phyloP scores from a whole-genome alignment of 2,113 vertebrate genomes.

The Ciconia boyciana region DNA sequence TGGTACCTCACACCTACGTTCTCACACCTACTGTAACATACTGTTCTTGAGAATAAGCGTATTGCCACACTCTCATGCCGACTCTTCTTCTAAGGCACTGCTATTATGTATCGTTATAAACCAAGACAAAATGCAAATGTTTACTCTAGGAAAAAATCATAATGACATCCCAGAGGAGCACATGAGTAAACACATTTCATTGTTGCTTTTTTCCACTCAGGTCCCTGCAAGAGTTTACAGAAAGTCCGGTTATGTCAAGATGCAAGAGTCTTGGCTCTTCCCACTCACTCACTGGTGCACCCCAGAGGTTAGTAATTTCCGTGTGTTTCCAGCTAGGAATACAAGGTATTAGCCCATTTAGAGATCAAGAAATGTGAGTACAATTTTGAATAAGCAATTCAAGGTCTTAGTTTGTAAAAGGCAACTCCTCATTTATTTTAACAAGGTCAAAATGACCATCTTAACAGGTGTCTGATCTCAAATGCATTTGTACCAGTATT shows the following conservation, averaged over 20 bases:
- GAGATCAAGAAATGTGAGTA: background rate
- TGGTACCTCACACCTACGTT: constrained; percentile 73
- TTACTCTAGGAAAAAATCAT: constrained; percentile 39
- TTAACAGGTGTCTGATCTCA: background rate
- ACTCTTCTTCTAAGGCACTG: constrained; percentile 6
- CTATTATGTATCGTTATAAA: constrained; percentile 24
- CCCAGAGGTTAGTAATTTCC: constrained; percentile 68
- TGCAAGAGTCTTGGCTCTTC: constrained; percentile 71
- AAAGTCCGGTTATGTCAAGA: constrained; percentile 64
- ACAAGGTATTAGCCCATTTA: background rate
- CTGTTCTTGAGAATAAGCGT: constrained; percentile 29
- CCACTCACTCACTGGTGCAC: constrained; percentile 17
- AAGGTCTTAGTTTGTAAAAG: background rate
- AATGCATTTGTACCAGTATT: background rate
- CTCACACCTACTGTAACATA: constrained; percentile 70
- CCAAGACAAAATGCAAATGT: constrained; percentile 46
- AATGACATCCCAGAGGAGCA: background rate
- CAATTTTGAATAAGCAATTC: background rate
- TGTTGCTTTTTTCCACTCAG: constrained; percentile 45
- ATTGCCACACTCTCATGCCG: background rate
- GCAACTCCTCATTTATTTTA: background rate
- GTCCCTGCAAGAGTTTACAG: constrained; percentile 61
- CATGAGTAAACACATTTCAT: background rate
- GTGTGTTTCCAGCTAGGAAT: background rate
- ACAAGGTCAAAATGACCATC: background rate